phyloP scores from a whole-genome alignment of 2,797 vertebrate genomes.

The Sebastes hubbsi region DNA sequence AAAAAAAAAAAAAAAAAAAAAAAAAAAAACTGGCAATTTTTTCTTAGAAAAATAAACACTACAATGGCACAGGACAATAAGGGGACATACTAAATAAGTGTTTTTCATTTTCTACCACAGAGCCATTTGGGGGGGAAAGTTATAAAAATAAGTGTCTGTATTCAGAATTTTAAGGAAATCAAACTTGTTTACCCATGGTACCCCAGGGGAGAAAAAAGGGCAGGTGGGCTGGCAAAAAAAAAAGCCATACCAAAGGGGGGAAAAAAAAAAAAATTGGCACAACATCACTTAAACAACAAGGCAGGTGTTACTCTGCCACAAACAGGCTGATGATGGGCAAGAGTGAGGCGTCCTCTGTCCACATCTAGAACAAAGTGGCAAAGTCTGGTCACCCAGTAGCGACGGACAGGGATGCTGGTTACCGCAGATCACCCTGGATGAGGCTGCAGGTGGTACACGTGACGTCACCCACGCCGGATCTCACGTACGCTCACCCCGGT shows the following conservation, averaged over 20 bases:
- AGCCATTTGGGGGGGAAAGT: constrained; percentile 24
- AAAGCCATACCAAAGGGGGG: not conserved
- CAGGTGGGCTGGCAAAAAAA: constrained; percentile 29
- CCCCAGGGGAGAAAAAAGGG: constrained; percentile 37
- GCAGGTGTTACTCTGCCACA: constrained; percentile 72
- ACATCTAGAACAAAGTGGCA: constrained; percentile 71
- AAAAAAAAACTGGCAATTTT: constrained; percentile 39
- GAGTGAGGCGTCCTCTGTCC: constrained; percentile 68
- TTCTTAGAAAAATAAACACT: constrained; percentile 72
- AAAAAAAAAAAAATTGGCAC: constrained; percentile 71
- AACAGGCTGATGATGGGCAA: constrained; percentile 57
- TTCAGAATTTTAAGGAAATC: constrained; percentile 62
- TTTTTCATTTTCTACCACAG: constrained; percentile 66
- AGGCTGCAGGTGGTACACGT: constrained; percentile 35
- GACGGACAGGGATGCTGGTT: constrained; percentile 56
- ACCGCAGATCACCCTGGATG: constrained; percentile 46
- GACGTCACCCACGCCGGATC: constrained; percentile 21
- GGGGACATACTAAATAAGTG: constrained; percentile 53
- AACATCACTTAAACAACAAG: constrained; percentile 77
- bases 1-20: not conserved
- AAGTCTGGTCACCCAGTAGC: constrained; percentile 62
- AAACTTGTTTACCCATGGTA: constrained; percentile 53
- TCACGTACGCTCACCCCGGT: constrained; percentile 6
- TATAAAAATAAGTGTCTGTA: constrained; percentile 74
- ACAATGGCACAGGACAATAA: constrained; percentile 76